Conservation (phyloP, 2,113 vertebrate species). For the Callocephalon fimbriatum region DNA sequence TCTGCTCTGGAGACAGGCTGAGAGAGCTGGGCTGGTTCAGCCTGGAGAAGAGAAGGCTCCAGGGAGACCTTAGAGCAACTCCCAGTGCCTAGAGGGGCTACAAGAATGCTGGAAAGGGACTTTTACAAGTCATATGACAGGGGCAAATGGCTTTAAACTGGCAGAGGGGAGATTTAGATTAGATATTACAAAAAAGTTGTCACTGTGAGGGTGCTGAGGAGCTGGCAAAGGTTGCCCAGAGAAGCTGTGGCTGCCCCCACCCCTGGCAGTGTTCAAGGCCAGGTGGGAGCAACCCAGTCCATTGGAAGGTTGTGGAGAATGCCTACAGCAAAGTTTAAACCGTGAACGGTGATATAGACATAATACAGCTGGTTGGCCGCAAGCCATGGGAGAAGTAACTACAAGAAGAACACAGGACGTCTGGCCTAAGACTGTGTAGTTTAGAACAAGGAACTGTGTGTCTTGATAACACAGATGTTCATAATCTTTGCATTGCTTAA, state of each 20-base stretch:
- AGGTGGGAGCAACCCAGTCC: neutral
- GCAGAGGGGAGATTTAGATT: neutral
- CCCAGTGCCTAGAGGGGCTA: neutral
- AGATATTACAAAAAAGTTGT: neutral
- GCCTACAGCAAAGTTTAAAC: no score
- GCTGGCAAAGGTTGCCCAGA: neutral
- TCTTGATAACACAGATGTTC: no score
- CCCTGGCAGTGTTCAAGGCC: neutral
- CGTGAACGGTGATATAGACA: no score
- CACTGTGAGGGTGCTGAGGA: neutral
- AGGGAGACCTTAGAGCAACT: neutral
- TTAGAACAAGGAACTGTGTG: no score
- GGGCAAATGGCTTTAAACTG: neutral
- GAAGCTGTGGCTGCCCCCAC: no score
- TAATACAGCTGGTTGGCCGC: no score
- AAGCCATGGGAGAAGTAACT: no score
- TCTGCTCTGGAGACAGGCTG: no score
- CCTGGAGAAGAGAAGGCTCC: neutral
- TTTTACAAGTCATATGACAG: neutral
- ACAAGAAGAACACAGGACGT: no score
- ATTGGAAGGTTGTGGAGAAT: neutral
- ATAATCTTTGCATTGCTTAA: no score
- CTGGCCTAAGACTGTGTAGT: no score
- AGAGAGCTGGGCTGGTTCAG: neutral
- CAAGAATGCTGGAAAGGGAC: neutral